Evolutionary conservation across 2,113 vertebrate species (phyloP), one percentile per base, ranked within the genome.

Genomic region (Thermophis baileyi): DNA sequence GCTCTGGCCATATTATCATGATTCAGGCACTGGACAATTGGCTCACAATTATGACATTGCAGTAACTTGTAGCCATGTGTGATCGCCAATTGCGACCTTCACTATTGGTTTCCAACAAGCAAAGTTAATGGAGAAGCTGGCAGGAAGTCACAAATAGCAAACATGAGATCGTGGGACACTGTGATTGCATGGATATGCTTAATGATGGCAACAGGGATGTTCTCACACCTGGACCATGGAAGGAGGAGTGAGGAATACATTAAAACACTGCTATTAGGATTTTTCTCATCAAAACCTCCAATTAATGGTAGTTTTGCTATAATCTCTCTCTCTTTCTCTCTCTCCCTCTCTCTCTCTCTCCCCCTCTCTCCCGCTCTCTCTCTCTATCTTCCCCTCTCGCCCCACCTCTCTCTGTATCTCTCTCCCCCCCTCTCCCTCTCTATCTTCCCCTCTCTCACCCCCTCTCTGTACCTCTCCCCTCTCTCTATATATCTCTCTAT

Each of bases 291-390:
- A 69, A n/a, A 69, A 14, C 5, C 30, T 0, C 63, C 27, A 30
- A 16, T 16, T n/a, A 69, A 69, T 69, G 30, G 63, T 69, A n/a
- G 12, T 69, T 69, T n/a, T 69, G 27, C 60, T 63, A 30, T 63
- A 30, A 63, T 20, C n/a, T 53, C n/a, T 88, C 30, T 22, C 14
- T 53, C 16, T 4, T 7, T 51, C 11, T 7, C 50, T 12, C 6
- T 3, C 5, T 6, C 5, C 1, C 1, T 8, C 49, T 8, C 10
- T 10, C 10, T 50, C 11, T 3, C 47, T 49, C 7, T 6, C 7
- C 49, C 50, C 50, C 51, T 18, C 10, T 10, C 10, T 11, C 10
- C 3, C 3, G 3, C 51, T 14, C 14, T 16, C 14, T 0, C 16
- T 4, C 16, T 14, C 51, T 51, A 30, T 3, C 49, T 88, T 10